Conservation (phyloP, 2,113 vertebrate species). For the Heterotis niloticus region DNA sequence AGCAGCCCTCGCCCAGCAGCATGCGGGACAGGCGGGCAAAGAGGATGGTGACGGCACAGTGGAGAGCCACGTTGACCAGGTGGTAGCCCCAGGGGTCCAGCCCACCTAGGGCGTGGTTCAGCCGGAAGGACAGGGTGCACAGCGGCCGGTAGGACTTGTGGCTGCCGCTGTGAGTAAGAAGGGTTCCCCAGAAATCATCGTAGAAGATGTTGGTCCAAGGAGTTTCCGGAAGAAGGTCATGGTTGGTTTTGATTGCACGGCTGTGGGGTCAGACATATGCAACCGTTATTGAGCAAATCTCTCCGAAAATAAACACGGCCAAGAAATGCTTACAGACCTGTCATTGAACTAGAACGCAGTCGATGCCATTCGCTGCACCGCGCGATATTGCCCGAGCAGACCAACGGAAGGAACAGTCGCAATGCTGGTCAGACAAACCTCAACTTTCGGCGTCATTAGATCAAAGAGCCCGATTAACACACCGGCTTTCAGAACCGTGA, state of each 20-base stretch:
- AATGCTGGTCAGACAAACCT: background rate
- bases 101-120: constrained; percentile 84
- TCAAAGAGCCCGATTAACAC: background rate
- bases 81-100: constrained; percentile 96
- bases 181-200: constrained; percentile 96
- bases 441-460: background rate
- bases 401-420: background rate
- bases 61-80: constrained; percentile 83
- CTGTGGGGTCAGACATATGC: constrained; percentile 59
- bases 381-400: background rate
- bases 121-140: constrained; percentile 93
- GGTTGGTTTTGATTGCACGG: constrained; percentile 98
- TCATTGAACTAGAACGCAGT: background rate
- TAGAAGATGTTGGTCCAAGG: constrained; percentile 96
- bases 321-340: background rate
- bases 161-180: constrained; percentile 95
- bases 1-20: constrained; percentile 82
- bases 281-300: background rate
- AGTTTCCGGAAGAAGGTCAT: constrained; percentile 93
- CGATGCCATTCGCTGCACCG: no score
- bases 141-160: constrained; percentile 97
- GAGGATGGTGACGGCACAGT: constrained; percentile 80
- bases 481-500: background rate
- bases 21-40: constrained; percentile 85
- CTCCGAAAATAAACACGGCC: no score